phyloP scores from a whole-genome alignment of 2,888 invertebrate species.

The Theodoxus fluviatilis region DNA sequence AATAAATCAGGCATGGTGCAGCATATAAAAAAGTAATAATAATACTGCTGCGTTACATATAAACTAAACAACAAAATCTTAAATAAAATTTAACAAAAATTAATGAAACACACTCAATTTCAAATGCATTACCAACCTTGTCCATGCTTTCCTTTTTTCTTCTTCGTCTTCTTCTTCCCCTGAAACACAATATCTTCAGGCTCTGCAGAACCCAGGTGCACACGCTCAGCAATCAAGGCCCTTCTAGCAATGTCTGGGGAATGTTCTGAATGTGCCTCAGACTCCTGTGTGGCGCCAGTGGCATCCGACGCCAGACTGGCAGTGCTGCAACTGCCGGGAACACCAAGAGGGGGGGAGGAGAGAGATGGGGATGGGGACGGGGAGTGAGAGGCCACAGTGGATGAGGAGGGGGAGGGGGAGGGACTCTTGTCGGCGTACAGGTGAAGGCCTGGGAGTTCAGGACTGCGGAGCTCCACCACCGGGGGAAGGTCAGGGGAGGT shows the following conservation, averaged over 20 bases:
- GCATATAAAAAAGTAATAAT: background rate
- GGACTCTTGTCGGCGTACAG: conserved; percentile 26
- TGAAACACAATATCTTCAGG: conserved; percentile 42
- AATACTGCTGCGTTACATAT: background rate
- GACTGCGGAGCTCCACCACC: conserved; percentile 44
- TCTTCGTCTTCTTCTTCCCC: conserved; percentile 41
- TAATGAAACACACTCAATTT: no score
- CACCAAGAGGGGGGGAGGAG: no score
- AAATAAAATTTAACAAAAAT: no score
- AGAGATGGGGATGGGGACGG: no score
- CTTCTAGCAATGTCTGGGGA: no score
- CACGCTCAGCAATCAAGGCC: conserved; percentile 14
- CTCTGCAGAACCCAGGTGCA: background rate
- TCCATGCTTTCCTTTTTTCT: conserved; percentile 50
- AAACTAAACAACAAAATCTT: background rate
- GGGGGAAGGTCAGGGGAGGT: conserved; percentile 45
- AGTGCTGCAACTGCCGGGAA: no score
- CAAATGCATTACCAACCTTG: conserved; percentile 38
- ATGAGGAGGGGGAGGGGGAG: no score
- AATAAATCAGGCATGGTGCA: background rate
- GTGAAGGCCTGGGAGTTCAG: conserved; percentile 37
- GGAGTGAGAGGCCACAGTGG: no score
- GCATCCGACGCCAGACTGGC: no score
- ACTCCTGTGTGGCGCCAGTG: no score
- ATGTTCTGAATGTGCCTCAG: no score